Evolutionary conservation across 92 coral and sea anemone genomes (phyloP), one percentile per base, ranked within the genome.

Genomic region (Plumapathes pennacea): DNA sequence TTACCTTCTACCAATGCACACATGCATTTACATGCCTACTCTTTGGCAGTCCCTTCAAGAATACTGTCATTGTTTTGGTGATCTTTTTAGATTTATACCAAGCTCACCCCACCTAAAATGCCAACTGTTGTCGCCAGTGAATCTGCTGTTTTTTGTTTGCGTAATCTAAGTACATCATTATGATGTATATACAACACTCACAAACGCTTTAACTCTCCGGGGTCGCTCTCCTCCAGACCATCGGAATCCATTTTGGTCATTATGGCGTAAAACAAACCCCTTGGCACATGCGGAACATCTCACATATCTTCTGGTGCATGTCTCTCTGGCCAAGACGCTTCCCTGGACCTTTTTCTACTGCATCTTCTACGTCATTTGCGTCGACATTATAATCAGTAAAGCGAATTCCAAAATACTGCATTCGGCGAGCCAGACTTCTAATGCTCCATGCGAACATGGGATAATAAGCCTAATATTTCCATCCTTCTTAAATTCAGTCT

Each of bases 281-380:
- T 37, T 36, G 46, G 62, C 2, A 52, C 39, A 3, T 30, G 31
- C 21, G 19, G 40, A 10, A n/a, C 59, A 15, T 29, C 22, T 52
- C 57, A 15, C 59, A 24, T 10, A 52, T 30, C 40, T 29, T 52
- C 36, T 29, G 15, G n/a, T 27, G 33, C 40, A 30, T 10, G 8
- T 38, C 39, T 7, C 23, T 0, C 15, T 52, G 34, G 10, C 58
- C 58, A 5, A 34, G 15, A 5, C 22, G 14, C 0, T 4, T 30
- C 12, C 59, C n/a, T n/a, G n/a, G n/a, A n/a, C 41, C 57, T 27
- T 52, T 26, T 53, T 53, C 60, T 30, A 53, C 43, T 28, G 42
- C 36, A 5, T 30, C 60, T 53, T 53, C 60, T 43, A 50, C 32
- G 37, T 53, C 60, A 53, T 53, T 30, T 15, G 23, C 38, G 20